Conservation (phyloP, 2,888 invertebrate genomes). For the Brachyopa scutellaris region DNA sequence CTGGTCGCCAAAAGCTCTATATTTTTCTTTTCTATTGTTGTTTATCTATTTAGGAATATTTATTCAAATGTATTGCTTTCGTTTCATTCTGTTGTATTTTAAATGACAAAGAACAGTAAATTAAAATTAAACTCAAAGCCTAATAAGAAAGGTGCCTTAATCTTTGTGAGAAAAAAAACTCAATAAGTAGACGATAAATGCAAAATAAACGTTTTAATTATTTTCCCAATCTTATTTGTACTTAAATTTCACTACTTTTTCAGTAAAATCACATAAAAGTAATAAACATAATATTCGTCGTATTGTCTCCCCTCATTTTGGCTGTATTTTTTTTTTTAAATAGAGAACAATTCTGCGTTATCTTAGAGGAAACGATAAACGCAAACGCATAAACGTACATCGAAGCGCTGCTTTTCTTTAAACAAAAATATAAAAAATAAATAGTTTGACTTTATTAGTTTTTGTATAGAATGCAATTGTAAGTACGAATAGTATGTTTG, state of each 20-base stretch:
- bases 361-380: background rate
- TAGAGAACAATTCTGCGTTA: background rate
- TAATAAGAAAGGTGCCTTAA: slow-evolving; percentile 40
- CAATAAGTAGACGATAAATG: slow-evolving; percentile 14
- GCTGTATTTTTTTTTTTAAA: background rate
- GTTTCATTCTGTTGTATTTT: background rate
- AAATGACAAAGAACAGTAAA: background rate
- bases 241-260: background rate
- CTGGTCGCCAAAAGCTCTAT: slow-evolving; percentile 38
- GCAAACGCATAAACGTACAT: background rate
- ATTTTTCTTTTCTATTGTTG: background rate
- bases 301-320: slow-evolving; percentile 11
- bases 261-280: background rate
- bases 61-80: background rate
- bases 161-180: slow-evolving; percentile 33
- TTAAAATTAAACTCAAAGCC: slow-evolving; percentile 11
- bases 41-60: background rate
- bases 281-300: background rate
- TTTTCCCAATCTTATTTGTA: background rate
- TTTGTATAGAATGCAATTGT: slow-evolving; percentile 45
- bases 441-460: slow-evolving; percentile 27
- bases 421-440: background rate
- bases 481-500: slow-evolving; percentile 21
- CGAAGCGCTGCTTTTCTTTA: slow-evolving; percentile 1
- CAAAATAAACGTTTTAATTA: slow-evolving; percentile 5